These are phyloP conservation scores for Hofmannophila pseudospretella DNA, from an alignment of 2,888 invertebrate genomes.

Conservation along the genomic window DNA sequence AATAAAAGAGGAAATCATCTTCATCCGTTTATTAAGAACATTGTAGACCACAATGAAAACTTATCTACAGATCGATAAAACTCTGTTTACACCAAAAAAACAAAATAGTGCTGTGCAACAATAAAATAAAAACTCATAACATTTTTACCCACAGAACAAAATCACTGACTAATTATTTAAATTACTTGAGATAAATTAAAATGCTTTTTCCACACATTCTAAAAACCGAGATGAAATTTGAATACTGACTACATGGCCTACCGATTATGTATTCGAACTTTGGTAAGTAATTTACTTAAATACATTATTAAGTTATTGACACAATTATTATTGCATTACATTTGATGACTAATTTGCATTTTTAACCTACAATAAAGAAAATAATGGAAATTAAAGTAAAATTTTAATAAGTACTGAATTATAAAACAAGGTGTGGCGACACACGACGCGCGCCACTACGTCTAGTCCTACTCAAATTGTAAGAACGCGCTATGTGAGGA, in stretches of 20 bases:
- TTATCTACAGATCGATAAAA: conserved; percentile 65
- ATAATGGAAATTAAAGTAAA: conserved; percentile 19
- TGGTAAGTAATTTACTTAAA: conserved; percentile 32
- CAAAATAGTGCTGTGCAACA: conserved; percentile 69
- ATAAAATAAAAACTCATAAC: conserved; percentile 61
- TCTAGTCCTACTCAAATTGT: too few species aligned
- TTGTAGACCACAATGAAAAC: conserved; percentile 58
- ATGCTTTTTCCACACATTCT: conserved; percentile 9
- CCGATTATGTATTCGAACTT: conserved; percentile 30
- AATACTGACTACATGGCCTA: conserved; percentile 21
- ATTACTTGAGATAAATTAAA: conserved; percentile 16
- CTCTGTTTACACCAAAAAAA: conserved; percentile 69
- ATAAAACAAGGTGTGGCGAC: conserved; percentile 28
- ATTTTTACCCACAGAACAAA: conserved; percentile 22
- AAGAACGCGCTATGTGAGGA: too few species aligned
- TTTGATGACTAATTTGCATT: conserved; percentile 14
- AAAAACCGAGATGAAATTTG: conserved; percentile 8
- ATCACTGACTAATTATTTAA: conserved; percentile 12
- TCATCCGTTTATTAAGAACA: conserved; percentile 72
- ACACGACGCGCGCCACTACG: too few species aligned
- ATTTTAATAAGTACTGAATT: conserved; percentile 37
- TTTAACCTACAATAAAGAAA: background rate
- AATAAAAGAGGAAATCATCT: conserved; percentile 35
- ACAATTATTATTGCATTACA: conserved; percentile 30
- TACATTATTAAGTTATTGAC: conserved; percentile 30